Base-by-base conservation (phyloP, 2,797 vertebrate species). In the Decapterus maruadsi region DNA sequence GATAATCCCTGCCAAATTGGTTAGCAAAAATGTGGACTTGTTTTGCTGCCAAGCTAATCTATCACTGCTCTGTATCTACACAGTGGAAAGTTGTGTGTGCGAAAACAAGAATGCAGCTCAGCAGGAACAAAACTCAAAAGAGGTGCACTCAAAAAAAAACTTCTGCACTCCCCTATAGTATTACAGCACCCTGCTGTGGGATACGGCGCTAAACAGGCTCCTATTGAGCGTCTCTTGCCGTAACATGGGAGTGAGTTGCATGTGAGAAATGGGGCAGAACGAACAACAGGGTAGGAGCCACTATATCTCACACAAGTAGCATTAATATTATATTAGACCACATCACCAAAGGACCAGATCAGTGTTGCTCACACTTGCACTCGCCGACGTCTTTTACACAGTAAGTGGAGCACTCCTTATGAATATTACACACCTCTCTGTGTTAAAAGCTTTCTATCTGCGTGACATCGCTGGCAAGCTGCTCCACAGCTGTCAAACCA, bases 381-480 rank as follows among this genome's bases (percentile, higher is more conserved):
- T 85, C 68, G 20, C 75, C 75, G 60, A 83, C 43, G 34, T 77
- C 85, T 87, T 72, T 86, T 67, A 75, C 81, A 81, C 77, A 54
- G 77, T 81, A 86, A 90, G 86, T 83, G 78, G 80, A 86, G 87
- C 90, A 63, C 64, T 81, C 62, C 88, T 92, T 87, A 92, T 93
- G 86, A 93, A 93, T 93, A 90, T 93, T 93, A 87, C 83, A 93
- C 87, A 81, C 74, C 42, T 89, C 75, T 81, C 73, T 38, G 72
- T 79, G 87, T 87, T 91, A 87, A 93, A 91, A 92, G 91, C 89
- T 86, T 89, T 76, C 80, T 82, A 48, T 81, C 84, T 72, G 72
- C 11, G 16, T 81, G 80, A 89, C 86, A 86, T 75, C 7, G 31
- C 64, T 67, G 83, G 77, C 75, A 78, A 88, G 80, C 80, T 76